phyloP scores from a whole-genome alignment of 1,140 invertebrate genomes.

The Limonius californicus region DNA sequence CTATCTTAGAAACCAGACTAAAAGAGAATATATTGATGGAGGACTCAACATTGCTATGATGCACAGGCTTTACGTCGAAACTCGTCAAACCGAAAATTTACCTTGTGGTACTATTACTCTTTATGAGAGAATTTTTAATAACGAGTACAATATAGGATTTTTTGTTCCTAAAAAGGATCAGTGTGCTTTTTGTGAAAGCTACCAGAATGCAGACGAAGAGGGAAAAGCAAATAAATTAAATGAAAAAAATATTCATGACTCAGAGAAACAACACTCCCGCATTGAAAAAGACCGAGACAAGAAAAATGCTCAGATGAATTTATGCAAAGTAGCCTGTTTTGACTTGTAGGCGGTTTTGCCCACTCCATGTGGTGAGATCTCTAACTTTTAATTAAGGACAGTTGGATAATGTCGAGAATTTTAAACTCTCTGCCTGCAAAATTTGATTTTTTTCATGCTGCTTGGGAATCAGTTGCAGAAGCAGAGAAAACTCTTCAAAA shows the following conservation, averaged over 20 bases:
- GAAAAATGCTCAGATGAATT: neutral
- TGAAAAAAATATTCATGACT: slow-evolving; percentile 37
- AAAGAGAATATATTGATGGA: neutral
- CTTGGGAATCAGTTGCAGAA: no score
- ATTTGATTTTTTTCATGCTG: no score
- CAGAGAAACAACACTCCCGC: slow-evolving; percentile 26
- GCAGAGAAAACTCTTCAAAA: no score
- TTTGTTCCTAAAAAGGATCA: slow-evolving; percentile 44
- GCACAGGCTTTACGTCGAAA: neutral
- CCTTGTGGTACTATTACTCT: slow-evolving; percentile 21
- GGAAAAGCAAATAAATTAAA: slow-evolving; percentile 23
- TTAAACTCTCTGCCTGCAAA: no score
- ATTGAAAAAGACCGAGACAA: neutral
- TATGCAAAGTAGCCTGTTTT: neutral
- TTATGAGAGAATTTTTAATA: slow-evolving; percentile 12
- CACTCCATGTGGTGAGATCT: no score
- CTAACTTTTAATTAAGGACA: no score
- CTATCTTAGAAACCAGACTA: neutral
- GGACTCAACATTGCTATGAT: neutral
- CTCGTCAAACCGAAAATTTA: slow-evolving; percentile 16
- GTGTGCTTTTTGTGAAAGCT: slow-evolving; percentile 42
- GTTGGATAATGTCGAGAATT: no score
- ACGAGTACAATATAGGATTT: slow-evolving; percentile 12
- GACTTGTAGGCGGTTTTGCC: neutral
- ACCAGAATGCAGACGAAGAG: slow-evolving; percentile 34